phyloP scores from a whole-genome alignment of 2,797 vertebrate genomes.

The Lutjanus campechanus region DNA sequence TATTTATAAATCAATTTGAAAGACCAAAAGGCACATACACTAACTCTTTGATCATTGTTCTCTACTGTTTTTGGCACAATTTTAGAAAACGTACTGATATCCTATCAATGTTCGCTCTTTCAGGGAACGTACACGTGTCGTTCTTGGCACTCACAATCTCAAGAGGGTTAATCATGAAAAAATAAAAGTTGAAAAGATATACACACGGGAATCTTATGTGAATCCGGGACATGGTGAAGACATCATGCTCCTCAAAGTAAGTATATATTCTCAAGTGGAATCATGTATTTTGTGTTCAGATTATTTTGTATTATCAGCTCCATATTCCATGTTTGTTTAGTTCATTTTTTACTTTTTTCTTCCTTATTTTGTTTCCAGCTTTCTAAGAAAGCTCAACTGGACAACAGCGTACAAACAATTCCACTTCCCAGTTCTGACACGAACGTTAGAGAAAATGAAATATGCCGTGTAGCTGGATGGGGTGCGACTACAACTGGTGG shows the following conservation, averaged over 20 bases:
- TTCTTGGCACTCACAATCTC: constrained; percentile 44
- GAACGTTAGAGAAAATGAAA: not conserved
- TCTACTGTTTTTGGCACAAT: too few relatives aligned
- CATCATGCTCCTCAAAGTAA: constrained; percentile 78
- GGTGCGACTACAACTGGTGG: fast-evolving
- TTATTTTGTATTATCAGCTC: too few relatives aligned
- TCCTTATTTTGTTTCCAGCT: constrained; percentile 45
- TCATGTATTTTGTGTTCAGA: too few relatives aligned
- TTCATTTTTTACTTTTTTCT: not conserved
- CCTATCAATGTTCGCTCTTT: not conserved
- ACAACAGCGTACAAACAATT: not conserved
- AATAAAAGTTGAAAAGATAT: not conserved
- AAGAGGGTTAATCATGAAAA: fast-evolving
- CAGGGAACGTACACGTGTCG: not conserved
- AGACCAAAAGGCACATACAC: too few relatives aligned
- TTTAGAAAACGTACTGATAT: too few relatives aligned
- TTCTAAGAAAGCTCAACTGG: not conserved
- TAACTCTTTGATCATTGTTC: too few relatives aligned
- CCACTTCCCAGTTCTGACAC: not conserved
- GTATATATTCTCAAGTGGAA: not conserved
- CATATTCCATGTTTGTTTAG: too few relatives aligned
- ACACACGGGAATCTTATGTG: too few relatives aligned
- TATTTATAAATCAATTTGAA: too few relatives aligned
- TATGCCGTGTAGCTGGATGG: constrained; percentile 62
- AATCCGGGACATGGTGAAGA: too few relatives aligned